Evolutionary conservation across 1,140 invertebrate genomes (phyloP), one percentile per base, ranked within the genome.

Genomic region (Caenorhabditis latens): DNA sequence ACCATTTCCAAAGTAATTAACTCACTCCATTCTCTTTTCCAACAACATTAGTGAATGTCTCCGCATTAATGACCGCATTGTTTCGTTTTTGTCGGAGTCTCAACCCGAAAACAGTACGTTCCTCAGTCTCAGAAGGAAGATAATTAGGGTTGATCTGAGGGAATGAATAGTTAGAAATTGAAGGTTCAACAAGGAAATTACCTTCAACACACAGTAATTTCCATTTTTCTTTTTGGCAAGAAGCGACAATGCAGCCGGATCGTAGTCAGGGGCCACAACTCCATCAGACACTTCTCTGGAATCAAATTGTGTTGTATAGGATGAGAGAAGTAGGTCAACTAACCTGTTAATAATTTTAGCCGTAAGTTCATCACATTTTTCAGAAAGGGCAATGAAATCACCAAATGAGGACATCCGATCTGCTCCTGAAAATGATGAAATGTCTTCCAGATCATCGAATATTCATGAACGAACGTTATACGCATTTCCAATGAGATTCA

Each of bases 381-480:
- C 97, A 0, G 97, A 99, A 0, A 99, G 92, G 14, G 97, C 97
- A 57, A 99, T 95, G 93, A 99, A 99, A 93, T 99, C 98, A 0
- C 98, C 98, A 93, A 99, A 99, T 14, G 97, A 99, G 7, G 97
- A 98, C 98, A 99, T 99, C 84, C 98, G 95, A 93, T 99, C 98
- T 21, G 98, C 97, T 53, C 98, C 97, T 94, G 86, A 16, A 90
- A 88, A 43, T 48, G n/a, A 40, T 32, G 19, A 32, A 67, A 42
- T 13, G 58, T 24, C n/a, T 61, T 21, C 9, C 2, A 61, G n/a
- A n/a, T 21, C 58, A 63, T 75, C 24, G 2, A 53, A 53, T 53
- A 11, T 50, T 53, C 50, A 53, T 14, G 8, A 53, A 53, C 50
- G 13, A 53, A 53, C 16, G 11, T 16, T 32, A 32, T 32, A 2